phyloP scores from a whole-genome alignment of 1,140 invertebrate genomes.

The Streblospio benedicti region DNA sequence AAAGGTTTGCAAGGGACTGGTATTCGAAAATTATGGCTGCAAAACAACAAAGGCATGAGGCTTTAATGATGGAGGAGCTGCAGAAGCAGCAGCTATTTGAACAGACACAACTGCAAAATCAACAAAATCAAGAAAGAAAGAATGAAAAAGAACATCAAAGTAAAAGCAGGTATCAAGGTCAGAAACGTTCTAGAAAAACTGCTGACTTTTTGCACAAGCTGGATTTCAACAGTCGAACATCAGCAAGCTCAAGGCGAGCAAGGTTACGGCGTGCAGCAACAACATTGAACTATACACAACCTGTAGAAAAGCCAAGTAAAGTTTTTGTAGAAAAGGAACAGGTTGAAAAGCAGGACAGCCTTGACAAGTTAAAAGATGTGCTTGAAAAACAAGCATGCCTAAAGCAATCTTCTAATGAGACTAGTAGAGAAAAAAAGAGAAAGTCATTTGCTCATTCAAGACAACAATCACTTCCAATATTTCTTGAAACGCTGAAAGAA shows the following conservation, averaged over 20 bases:
- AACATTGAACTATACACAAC: too few species aligned
- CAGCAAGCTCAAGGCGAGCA: too few species aligned
- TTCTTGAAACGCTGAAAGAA: constrained; percentile 11
- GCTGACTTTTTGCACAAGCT: background rate
- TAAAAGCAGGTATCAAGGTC: background rate
- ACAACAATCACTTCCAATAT: background rate
- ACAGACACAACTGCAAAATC: background rate
- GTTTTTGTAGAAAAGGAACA: too few species aligned
- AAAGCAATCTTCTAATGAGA: too few species aligned
- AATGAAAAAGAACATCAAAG: background rate
- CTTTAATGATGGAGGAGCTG: too few species aligned
- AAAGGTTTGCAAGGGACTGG: background rate
- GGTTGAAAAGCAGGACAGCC: background rate
- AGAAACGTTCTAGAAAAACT: background rate
- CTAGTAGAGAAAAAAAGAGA: too few species aligned
- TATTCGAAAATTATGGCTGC: background rate
- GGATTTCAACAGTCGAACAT: background rate
- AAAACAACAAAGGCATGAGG: too few species aligned
- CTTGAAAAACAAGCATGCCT: background rate
- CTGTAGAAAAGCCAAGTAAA: too few species aligned
- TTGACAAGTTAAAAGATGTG: background rate
- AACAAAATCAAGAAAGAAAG: background rate
- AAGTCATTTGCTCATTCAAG: background rate
- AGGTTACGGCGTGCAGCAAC: too few species aligned
- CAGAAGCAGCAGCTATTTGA: background rate